Evolutionary conservation across 2,797 vertebrate species (phyloP).

Genomic region (Kryptolebias ocellatus): DNA sequence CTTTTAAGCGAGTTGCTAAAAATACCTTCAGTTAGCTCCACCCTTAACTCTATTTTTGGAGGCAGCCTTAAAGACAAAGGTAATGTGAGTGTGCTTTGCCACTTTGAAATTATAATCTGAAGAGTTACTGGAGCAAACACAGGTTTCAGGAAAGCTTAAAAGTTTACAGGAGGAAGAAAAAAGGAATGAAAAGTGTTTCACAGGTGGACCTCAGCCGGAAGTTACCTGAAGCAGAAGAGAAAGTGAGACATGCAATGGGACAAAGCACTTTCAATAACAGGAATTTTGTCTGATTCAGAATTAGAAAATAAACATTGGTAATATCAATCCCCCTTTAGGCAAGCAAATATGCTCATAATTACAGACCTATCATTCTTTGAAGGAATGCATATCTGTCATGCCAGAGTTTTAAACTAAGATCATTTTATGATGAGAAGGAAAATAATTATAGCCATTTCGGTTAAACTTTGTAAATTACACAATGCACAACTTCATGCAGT

Average conservation of each 20-base stretch:
- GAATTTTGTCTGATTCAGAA: background rate
- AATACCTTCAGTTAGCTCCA: constrained; percentile 21
- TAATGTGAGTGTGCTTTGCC: background rate
- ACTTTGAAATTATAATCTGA: background rate
- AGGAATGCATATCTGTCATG: too few relatives aligned
- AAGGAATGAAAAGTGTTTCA: background rate
- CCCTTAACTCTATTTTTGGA: constrained; percentile 25
- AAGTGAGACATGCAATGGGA: too few relatives aligned
- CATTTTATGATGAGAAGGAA: too few relatives aligned
- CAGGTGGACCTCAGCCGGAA: background rate
- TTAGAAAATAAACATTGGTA: background rate
- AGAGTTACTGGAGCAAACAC: background rate
- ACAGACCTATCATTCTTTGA: too few relatives aligned
- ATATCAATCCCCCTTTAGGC: background rate
- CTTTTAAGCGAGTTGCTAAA: constrained; percentile 40
- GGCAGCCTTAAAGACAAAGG: background rate
- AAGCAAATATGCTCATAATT: background rate
- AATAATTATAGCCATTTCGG: background rate
- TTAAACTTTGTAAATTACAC: background rate
- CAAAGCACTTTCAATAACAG: background rate
- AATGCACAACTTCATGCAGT: too few relatives aligned
- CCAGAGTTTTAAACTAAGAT: too few relatives aligned
- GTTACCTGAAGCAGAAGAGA: background rate
- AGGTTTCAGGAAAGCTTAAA: background rate
- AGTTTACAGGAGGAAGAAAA: background rate